A percentile compares a stretch with the other conserved stretches of the same genome.
Evolutionary conservation across 2,797 vertebrate genomes (phyloP).

Genomic region (Trematomus bernacchii): DNA sequence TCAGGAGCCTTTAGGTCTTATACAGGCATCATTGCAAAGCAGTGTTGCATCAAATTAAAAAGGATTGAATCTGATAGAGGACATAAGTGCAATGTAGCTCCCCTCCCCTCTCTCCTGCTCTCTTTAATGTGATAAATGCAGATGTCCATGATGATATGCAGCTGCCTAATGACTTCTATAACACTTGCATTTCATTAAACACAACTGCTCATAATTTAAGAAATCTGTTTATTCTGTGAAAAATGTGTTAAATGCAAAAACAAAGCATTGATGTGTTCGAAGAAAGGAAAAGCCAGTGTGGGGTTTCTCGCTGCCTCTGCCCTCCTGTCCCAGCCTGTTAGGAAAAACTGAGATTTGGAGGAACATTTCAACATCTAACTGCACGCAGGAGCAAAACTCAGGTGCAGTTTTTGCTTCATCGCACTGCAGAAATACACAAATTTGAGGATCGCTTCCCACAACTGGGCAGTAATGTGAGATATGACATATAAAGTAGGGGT

Average conservation of each 20-base stretch:
- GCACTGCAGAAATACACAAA: conserved; percentile 28
- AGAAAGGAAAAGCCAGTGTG: conserved; percentile 26
- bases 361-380: conserved; percentile 48
- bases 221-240: conserved; percentile 13
- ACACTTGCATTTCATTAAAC: conserved; percentile 26
- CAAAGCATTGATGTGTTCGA: conserved; percentile 18
- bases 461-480: conserved; percentile 55
- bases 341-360: conserved; percentile 45
- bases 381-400: conserved; percentile 38
- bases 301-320: conserved; percentile 24
- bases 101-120: neutral
- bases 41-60: neutral
- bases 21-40: conserved; percentile 32
- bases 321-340: conserved; percentile 52
- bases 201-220: conserved; percentile 14
- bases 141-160: conserved; percentile 7
- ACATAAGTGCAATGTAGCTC: neutral
- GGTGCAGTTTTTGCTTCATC: conserved; percentile 30
- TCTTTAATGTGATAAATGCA: conserved; percentile 19
- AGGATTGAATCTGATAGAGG: conserved; percentile 11
- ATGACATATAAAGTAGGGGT: conserved; percentile 47
- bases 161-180: conserved; percentile 16
- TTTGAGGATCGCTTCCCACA: conserved; percentile 40
- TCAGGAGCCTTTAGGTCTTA: conserved; percentile 21
- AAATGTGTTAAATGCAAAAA: conserved; percentile 29